Evolutionary conservation across 2,888 invertebrate species (phyloP).

Genomic region (Dolichopus griseipennis): DNA sequence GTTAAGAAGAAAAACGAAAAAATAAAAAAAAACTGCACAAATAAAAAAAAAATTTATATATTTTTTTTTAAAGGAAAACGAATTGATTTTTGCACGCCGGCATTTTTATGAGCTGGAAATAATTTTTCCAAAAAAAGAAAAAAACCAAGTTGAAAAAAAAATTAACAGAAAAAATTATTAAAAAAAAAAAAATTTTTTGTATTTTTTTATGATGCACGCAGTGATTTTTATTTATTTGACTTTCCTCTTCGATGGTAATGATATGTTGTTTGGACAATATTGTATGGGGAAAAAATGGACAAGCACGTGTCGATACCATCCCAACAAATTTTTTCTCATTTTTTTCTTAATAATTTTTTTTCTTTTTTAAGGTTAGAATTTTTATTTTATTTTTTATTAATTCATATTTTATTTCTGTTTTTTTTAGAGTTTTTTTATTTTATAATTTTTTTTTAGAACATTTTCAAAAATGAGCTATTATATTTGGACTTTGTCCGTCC

Average conservation of each 20-base stretch:
- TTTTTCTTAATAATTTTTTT: neutral
- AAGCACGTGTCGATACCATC: constrained; percentile 21
- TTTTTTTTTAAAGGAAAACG: constrained; percentile 9
- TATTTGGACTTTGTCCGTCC: no score
- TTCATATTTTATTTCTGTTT: neutral
- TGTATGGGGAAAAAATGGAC: constrained; percentile 8
- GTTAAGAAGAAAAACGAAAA: no score
- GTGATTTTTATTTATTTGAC: constrained; percentile 11
- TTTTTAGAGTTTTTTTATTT: no score
- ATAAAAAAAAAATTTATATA: no score
- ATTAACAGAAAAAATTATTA: neutral
- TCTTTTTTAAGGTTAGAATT: neutral
- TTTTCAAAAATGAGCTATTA: no score
- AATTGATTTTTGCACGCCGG: constrained; percentile 21
- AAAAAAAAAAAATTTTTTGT: constrained; percentile 8
- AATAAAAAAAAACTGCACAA: no score
- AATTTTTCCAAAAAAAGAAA: constrained; percentile 18
- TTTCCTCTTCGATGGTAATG: neutral
- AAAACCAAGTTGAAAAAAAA: no score
- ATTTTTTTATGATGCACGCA: constrained; percentile 4
- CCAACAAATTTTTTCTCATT: constrained; percentile 15
- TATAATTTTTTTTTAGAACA: no score
- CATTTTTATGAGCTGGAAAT: constrained; percentile 23
- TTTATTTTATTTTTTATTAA: neutral
- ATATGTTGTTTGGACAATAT: constrained; percentile 11